These are phyloP conservation scores for Asbolus verrucosus DNA, from an alignment of 1,140 invertebrate species.

Conservation along the genomic window DNA sequence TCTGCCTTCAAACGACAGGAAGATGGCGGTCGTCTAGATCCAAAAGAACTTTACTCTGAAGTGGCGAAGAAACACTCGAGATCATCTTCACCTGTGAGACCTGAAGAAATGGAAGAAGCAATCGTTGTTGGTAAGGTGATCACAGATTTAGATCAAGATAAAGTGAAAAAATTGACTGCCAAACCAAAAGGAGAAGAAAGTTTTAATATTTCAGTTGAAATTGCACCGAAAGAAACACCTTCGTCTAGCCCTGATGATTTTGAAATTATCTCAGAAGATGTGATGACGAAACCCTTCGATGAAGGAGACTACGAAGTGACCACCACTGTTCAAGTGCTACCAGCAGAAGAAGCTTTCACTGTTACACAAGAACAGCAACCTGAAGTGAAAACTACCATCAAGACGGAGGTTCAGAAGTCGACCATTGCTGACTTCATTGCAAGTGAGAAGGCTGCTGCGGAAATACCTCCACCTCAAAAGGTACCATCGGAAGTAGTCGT, in stretches of 20 bases:
- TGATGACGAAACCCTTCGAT: constrained; percentile 3
- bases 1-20: constrained; percentile 54
- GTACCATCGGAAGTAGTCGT: not conserved
- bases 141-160: constrained; percentile 58
- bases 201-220: constrained; percentile 1
- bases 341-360: not conserved
- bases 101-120: constrained; percentile 43
- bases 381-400: too few relatives aligned
- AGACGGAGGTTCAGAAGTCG: not conserved
- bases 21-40: constrained; percentile 48
- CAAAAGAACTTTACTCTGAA: constrained; percentile 57
- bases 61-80: constrained; percentile 58
- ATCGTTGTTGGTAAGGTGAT: constrained; percentile 57
- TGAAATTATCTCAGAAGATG: constrained; percentile 17
- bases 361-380: not conserved
- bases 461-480: constrained; percentile 23
- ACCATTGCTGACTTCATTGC: not conserved
- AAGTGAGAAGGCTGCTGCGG: constrained; percentile 46
- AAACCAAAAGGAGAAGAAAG: constrained; percentile 34
- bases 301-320: constrained; percentile 8
- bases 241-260: constrained; percentile 3
- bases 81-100: constrained; percentile 52
- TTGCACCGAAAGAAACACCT: not conserved
- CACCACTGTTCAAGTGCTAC: not conserved
- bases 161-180: constrained; percentile 49